Percentiles rank a stretch among this genome's conserved stretches.
Evolutionary conservation across 2,113 vertebrate species (phyloP).

Genomic region (Austrofundulus limnaeus): DNA sequence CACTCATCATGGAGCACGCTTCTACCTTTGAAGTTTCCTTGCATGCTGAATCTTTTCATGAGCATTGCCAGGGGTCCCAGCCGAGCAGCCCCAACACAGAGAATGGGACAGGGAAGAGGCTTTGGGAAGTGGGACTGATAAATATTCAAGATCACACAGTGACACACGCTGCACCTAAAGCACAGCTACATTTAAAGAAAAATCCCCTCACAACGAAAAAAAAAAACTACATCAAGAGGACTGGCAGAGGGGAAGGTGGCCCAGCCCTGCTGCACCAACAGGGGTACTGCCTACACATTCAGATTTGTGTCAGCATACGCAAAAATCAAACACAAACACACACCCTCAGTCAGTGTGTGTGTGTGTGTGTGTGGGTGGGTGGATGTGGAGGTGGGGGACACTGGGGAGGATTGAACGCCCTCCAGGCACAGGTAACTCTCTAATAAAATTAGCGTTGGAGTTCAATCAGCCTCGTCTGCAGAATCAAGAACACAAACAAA

Average conservation of each 20-base stretch:
- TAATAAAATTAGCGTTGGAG: constrained; percentile 58
- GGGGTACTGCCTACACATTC: constrained; percentile 7
- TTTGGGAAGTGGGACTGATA: constrained; percentile 35
- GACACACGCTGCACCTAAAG: constrained; percentile 48
- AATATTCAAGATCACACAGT: constrained; percentile 62
- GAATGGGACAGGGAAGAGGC: constrained; percentile 49
- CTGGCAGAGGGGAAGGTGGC: not conserved
- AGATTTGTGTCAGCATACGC: constrained; percentile 19
- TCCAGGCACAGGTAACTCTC: constrained; percentile 53
- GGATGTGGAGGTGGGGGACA: constrained; percentile 31
- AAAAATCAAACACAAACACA: constrained; percentile 42
- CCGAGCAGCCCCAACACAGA: constrained; percentile 40
- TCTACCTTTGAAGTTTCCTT: constrained; percentile 70
- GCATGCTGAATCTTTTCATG: constrained; percentile 58
- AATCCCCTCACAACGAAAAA: constrained; percentile 14
- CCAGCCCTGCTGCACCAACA: constrained; percentile 21
- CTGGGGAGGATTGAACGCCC: constrained; percentile 33
- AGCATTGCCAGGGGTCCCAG: constrained; percentile 58
- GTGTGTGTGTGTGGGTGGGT: constrained; percentile 46
- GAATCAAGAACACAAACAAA: constrained; percentile 28
- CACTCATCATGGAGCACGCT: constrained; percentile 44
- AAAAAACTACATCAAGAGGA: constrained; percentile 35
- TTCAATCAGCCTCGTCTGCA: constrained; percentile 49
- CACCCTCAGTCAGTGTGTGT: constrained; percentile 18
- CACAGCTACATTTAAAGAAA: constrained; percentile 48